Conservation (phyloP, 1,140 invertebrate species). For the Radopholus similis region DNA sequence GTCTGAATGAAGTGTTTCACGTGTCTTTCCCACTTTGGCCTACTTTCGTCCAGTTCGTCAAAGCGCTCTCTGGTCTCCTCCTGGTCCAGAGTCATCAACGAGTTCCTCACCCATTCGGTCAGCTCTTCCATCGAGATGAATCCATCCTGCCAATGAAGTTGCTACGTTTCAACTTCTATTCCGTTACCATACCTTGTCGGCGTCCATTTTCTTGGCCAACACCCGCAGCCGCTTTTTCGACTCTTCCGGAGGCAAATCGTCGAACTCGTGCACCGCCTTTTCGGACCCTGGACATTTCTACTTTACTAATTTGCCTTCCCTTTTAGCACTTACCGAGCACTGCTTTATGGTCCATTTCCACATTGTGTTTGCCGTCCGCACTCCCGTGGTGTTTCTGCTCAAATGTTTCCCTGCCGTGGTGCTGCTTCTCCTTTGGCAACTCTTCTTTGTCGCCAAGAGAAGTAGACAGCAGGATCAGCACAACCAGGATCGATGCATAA, state of each 20-base stretch:
- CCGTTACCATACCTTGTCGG: conserved; percentile 73
- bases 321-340: conserved; percentile 29
- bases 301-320: not conserved
- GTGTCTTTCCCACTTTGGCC: conserved; percentile 13
- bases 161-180: conserved; percentile 60
- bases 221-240: conserved; percentile 74
- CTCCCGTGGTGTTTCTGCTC: conserved; percentile 8
- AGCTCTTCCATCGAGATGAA: conserved; percentile 70
- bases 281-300: conserved; percentile 69
- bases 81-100: conserved; percentile 71
- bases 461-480: not conserved
- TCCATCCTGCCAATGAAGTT: not conserved
- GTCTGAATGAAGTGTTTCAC: conserved; percentile 62
- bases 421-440: not conserved
- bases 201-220: conserved; percentile 83
- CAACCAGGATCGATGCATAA: too few relatives aligned
- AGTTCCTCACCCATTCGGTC: conserved; percentile 84
- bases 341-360: conserved; percentile 41
- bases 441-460: conserved; percentile 11
- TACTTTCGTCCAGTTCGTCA: conserved; percentile 73
- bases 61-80: conserved; percentile 82
- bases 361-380: conserved; percentile 20
- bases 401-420: conserved; percentile 7
- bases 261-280: conserved; percentile 86
- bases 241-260: conserved; percentile 79